Base-by-base conservation (phyloP, 2,113 vertebrate genomes). In the Bufo bufo region DNA sequence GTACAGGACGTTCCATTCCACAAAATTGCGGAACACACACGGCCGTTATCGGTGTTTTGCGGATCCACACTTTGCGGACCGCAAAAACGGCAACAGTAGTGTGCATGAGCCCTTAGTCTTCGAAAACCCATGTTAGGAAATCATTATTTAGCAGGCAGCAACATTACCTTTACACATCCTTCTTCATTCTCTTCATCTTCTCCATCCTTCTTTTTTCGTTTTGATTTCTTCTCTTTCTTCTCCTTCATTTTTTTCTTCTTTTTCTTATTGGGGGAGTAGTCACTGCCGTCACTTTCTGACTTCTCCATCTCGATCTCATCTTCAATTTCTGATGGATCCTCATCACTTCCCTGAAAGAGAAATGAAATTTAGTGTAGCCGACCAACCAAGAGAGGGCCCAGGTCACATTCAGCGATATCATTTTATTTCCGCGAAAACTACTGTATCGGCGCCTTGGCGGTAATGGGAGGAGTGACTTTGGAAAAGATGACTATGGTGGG, bases 171-270 rank as follows among this genome's bases (percentile, higher is more conserved):
- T 85, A 97, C 92, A 86, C 92, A 89, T 1, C 95, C 97, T 0
- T 99, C 97, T 0, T 98, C 98, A 0, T 96, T 95, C 0, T 98
- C 96, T 0, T 97, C 97, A 0, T 99, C 97, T 0, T 99, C 97
- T 0, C 98, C 97, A 0, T 97, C 97, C 88, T 97, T 97, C 94
- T 96, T 99, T 90, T 96, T 97, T 66, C 95, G 95, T 89, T 97
- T 96, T 77, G 94, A 91, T 89, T 97, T 99, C 89, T 97, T 99
- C 92, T 99, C 98, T 84, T 96, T 99, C 93, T 97, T 99, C 89
- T 99, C 98, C 91, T 94, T 98, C 61, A 97, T 94, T 72, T 97
- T 99, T 90, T 99, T 99, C 93, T 98, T 99, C 90, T 97, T 99
- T 93, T 98, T 99, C 86, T 98, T 99, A 90, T 96, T 96, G 0